Evolutionary conservation across 2,888 invertebrate species (phyloP).

Genomic region (Cryptus armator): DNA sequence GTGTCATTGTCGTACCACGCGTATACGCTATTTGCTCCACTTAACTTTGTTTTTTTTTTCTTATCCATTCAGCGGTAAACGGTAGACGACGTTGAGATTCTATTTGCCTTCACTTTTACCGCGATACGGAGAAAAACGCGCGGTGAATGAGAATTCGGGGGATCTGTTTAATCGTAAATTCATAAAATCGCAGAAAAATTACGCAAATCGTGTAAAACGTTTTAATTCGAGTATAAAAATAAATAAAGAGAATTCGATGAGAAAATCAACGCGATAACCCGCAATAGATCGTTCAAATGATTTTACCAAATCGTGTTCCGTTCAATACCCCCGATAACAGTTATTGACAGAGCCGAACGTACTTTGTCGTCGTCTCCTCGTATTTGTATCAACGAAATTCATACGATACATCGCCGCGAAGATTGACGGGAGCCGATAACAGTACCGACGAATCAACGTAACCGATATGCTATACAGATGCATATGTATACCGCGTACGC

Average conservation of each 20-base stretch:
- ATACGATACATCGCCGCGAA: not conserved
- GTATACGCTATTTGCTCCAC: constrained; percentile 78
- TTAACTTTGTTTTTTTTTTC: constrained; percentile 63
- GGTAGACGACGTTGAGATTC: constrained; percentile 54
- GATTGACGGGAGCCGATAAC: constrained; percentile 37
- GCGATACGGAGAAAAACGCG: not conserved
- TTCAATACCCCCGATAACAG: too few relatives aligned
- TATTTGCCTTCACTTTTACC: constrained; percentile 8
- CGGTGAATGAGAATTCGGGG: not conserved
- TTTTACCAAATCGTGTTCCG: too few relatives aligned
- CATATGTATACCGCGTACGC: not conserved
- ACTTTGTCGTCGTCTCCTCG: too few relatives aligned
- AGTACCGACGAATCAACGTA: not conserved
- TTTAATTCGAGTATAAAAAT: too few relatives aligned
- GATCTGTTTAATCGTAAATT: too few relatives aligned
- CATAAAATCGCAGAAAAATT: too few relatives aligned
- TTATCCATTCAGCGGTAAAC: constrained; percentile 49
- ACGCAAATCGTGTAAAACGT: too few relatives aligned
- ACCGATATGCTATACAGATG: constrained; percentile 8
- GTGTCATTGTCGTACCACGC: constrained; percentile 77
- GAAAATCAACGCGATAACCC: too few relatives aligned
- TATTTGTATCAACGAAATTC: not conserved
- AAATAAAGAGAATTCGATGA: too few relatives aligned
- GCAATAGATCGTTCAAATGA: too few relatives aligned
- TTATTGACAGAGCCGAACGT: too few relatives aligned